Conservation (phyloP, 1,140 invertebrate genomes). For the Notospermus geniculatus region DNA sequence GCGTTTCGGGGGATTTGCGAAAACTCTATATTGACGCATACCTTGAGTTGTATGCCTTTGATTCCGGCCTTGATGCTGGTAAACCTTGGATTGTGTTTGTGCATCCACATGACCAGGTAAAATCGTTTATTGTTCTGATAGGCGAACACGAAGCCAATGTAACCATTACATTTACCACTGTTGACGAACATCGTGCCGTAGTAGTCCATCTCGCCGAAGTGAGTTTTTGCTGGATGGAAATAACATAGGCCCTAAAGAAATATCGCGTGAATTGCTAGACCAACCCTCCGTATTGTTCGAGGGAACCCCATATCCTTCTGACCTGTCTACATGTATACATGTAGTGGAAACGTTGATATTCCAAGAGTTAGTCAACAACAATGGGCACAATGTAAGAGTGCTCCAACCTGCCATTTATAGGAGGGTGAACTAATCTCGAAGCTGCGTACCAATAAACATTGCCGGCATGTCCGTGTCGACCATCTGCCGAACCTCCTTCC, state of each 20-base stretch:
- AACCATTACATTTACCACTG: slow-evolving; percentile 87
- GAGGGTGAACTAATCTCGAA: background rate
- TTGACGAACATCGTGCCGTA: slow-evolving; percentile 92
- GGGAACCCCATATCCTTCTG: no score
- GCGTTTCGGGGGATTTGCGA: no score
- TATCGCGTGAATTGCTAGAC: no score
- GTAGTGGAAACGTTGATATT: slow-evolving; percentile 19
- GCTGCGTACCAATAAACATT: slow-evolving; percentile 24
- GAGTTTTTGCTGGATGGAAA: slow-evolving; percentile 65
- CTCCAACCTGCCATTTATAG: background rate
- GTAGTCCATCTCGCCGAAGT: slow-evolving; percentile 87
- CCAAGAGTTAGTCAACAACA: slow-evolving; percentile 21
- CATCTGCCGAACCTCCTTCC: slow-evolving; percentile 26
- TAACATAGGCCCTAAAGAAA: no score
- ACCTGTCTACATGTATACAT: no score
- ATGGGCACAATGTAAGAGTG: background rate
- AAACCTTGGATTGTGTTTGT: slow-evolving; percentile 62
- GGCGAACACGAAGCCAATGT: slow-evolving; percentile 82
- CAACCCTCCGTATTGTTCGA: no score
- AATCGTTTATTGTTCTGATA: slow-evolving; percentile 89
- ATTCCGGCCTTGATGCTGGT: slow-evolving; percentile 24
- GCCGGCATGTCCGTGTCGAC: slow-evolving; percentile 22
- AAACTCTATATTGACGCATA: slow-evolving; percentile 56
- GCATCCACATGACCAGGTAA: slow-evolving; percentile 95
- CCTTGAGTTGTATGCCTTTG: slow-evolving; percentile 81